These are phyloP conservation scores for Cervus canadensis DNA, from an alignment of 2,113 vertebrate species.

Conservation along the genomic window DNA sequence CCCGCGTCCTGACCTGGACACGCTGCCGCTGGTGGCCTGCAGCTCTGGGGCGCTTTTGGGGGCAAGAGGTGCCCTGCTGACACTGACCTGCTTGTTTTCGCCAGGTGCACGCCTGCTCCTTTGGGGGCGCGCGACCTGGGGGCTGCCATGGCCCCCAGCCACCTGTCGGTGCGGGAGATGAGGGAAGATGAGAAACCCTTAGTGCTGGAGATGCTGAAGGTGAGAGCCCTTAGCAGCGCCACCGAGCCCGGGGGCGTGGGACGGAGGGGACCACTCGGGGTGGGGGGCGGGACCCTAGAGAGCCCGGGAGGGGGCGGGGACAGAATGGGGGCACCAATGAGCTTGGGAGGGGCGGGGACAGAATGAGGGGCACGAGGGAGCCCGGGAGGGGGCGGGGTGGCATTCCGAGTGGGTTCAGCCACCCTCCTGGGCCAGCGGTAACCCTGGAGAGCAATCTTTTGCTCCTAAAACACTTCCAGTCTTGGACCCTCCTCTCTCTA, in stretches of 20 bases:
- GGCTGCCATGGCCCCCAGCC: slow-evolving; percentile 66
- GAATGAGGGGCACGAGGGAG: too few relatives aligned
- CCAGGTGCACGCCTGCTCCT: slow-evolving; percentile 40
- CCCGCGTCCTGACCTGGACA: neutral
- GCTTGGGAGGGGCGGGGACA: too few relatives aligned
- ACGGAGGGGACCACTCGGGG: neutral
- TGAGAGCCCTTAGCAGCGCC: neutral
- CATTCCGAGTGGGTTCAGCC: neutral
- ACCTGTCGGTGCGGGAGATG: slow-evolving; percentile 76
- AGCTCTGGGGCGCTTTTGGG: neutral
- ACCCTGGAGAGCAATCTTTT: neutral
- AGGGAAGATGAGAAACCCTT: slow-evolving; percentile 73
- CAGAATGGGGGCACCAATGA: too few relatives aligned
- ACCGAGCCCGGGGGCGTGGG: neutral
- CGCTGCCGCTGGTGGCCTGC: neutral
- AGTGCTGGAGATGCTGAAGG: slow-evolving; percentile 77
- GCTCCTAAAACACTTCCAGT: neutral
- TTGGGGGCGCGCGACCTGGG: neutral
- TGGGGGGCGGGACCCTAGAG: too few relatives aligned
- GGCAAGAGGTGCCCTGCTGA: neutral
- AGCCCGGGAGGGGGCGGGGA: too few relatives aligned
- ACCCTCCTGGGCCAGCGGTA: neutral
- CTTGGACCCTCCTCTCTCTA: neutral
- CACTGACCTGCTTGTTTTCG: neutral
- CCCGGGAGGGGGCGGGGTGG: neutral